A percentile compares a stretch with the other conserved stretches of the same genome.
Evolutionary conservation across 2,797 vertebrate species (phyloP).

Genomic region (Melanotaenia pygmaea): DNA sequence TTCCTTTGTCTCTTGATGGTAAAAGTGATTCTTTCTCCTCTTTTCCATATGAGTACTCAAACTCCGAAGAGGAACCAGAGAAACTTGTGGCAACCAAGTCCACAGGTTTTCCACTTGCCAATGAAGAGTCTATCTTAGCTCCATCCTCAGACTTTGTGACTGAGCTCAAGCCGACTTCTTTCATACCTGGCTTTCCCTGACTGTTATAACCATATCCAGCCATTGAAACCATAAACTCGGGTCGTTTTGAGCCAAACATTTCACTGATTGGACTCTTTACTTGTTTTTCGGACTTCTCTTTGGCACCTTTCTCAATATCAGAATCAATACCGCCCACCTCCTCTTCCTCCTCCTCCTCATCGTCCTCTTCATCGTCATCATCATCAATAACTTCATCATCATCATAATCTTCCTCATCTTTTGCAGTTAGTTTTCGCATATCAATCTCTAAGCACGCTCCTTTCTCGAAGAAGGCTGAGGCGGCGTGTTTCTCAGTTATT

Average conservation of each 20-base stretch:
- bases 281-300: constrained; percentile 91
- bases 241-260: constrained; percentile 53
- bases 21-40: constrained; percentile 66
- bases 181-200: constrained; percentile 60
- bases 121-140: constrained; percentile 42
- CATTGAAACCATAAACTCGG: constrained; percentile 74
- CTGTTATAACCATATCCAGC: constrained; percentile 73
- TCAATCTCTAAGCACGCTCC: constrained; percentile 74
- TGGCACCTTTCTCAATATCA: constrained; percentile 91
- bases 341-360: constrained; percentile 77
- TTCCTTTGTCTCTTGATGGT: constrained; percentile 52
- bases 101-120: constrained; percentile 48
- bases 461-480: constrained; percentile 72
- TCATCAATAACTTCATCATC: constrained; percentile 76
- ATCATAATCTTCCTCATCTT: constrained; percentile 84
- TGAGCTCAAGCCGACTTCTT: constrained; percentile 42
- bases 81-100: constrained; percentile 59
- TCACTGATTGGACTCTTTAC: constrained; percentile 71
- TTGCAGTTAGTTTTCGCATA: constrained; percentile 79
- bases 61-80: constrained; percentile 69
- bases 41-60: constrained; percentile 69
- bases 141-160: constrained; percentile 50
- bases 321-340: constrained; percentile 82
- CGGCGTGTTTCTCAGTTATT: constrained; percentile 29
- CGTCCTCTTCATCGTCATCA: constrained; percentile 74